Percentiles rank a stretch among this genome's conserved stretches.
Evolutionary conservation across 37 sponge, comb jelly and placozoan genomes (phyloP).

Genomic region (Mnemiopsis leidyi): DNA sequence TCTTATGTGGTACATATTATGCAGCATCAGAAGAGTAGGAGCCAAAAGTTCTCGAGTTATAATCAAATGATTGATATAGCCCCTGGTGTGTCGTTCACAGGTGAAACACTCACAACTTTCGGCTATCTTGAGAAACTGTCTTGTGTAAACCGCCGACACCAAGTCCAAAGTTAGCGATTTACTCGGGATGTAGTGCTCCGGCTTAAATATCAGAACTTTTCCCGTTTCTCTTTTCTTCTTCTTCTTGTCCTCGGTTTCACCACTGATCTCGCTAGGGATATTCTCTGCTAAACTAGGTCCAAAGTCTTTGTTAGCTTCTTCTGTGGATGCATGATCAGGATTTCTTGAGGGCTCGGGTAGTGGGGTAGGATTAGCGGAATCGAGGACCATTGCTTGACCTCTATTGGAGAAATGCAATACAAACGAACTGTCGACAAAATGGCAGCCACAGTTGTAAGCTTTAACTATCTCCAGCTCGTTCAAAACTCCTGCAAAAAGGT

Average conservation of each 20-base stretch:
- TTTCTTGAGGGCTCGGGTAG: not conserved
- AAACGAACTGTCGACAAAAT: conserved; percentile 7
- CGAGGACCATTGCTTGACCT: not conserved
- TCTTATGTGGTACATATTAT: not conserved
- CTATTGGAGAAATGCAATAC: not conserved
- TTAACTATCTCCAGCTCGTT: not conserved
- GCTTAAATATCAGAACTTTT: not conserved
- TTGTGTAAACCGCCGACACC: not conserved
- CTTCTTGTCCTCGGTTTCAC: not conserved
- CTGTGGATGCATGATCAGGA: not conserved
- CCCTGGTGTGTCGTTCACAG: not conserved
- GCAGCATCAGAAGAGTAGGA: not conserved
- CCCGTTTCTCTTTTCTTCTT: not conserved
- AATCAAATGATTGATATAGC: not conserved
- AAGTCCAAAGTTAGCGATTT: not conserved
- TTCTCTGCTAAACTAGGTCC: not conserved
- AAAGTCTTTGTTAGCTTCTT: not conserved
- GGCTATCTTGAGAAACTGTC: not conserved
- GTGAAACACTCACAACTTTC: not conserved
- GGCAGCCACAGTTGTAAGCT: not conserved
- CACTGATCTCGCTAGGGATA: not conserved
- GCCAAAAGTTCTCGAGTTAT: not conserved
- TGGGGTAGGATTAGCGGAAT: not conserved
- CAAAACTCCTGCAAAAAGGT: conserved; percentile 1
- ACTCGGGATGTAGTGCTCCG: not conserved